Evolutionary conservation across 2,888 invertebrate species (phyloP).

Genomic region (Microctonus brassicae): DNA sequence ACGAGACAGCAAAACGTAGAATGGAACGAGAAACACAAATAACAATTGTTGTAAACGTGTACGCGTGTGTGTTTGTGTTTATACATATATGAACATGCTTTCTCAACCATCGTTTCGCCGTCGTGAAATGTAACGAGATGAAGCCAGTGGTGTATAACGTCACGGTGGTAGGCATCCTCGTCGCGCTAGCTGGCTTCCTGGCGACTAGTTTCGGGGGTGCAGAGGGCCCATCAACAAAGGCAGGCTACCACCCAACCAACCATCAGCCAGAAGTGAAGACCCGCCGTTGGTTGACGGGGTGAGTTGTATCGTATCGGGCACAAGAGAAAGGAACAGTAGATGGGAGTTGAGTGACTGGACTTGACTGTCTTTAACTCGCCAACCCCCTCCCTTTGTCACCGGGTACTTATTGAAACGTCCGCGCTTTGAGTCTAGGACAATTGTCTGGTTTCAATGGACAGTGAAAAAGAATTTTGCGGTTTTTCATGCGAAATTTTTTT

Average conservation of each 20-base stretch:
- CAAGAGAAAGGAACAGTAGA: slow-evolving; percentile 10
- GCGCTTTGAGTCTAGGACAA: slow-evolving; percentile 17
- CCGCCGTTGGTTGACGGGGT: slow-evolving; percentile 8
- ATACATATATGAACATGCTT: slow-evolving; percentile 40
- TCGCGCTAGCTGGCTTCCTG: slow-evolving; percentile 63
- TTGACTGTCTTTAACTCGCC: slow-evolving; percentile 26
- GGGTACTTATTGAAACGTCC: slow-evolving; percentile 13
- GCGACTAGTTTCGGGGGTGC: slow-evolving; percentile 59
- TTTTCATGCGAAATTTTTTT: slow-evolving; percentile 12
- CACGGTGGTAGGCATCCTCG: slow-evolving; percentile 68
- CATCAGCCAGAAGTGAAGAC: slow-evolving; percentile 22
- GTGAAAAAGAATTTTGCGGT: slow-evolving; percentile 6
- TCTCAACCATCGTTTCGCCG: slow-evolving; percentile 65
- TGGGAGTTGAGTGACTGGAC: slow-evolving; percentile 44
- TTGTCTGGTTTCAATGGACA: slow-evolving; percentile 23
- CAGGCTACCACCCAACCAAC: slow-evolving; percentile 46
- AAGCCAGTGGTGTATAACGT: slow-evolving; percentile 72
- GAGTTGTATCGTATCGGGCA: not conserved
- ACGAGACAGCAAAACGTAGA: too few relatives aligned
- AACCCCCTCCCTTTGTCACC: slow-evolving; percentile 14
- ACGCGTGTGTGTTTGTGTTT: not conserved
- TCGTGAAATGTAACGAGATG: slow-evolving; percentile 67
- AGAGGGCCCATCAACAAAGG: slow-evolving; percentile 58
- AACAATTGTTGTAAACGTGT: too few relatives aligned
- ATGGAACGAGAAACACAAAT: too few relatives aligned